These are phyloP conservation scores for Macroteleia sp. DNA, from an alignment of 2,888 invertebrate genomes.

Conservation along the genomic window DNA sequence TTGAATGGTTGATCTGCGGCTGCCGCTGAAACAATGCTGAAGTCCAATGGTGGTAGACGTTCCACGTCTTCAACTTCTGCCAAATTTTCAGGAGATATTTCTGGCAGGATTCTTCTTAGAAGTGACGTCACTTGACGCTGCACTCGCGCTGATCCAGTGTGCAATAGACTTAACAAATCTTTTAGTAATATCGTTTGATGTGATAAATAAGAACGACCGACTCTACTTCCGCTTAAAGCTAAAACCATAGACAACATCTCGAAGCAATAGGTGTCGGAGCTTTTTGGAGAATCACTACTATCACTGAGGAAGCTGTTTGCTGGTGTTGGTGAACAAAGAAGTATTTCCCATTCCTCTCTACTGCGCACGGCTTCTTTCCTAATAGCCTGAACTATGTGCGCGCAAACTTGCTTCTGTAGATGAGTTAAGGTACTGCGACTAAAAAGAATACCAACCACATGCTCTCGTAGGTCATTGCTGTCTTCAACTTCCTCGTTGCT, in stretches of 20 bases:
- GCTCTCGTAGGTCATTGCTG: conserved; percentile 93
- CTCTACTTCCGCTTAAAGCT: conserved; percentile 95
- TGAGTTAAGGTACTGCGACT: conserved; percentile 96
- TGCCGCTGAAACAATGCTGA: conserved; percentile 88
- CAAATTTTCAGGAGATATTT: conserved; percentile 93
- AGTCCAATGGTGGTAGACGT: conserved; percentile 89
- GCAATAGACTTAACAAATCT: conserved; percentile 93
- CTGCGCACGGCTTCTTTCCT: conserved; percentile 93
- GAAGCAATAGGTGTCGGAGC: conserved; percentile 96
- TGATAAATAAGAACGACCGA: conserved; percentile 95
- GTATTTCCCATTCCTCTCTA: conserved; percentile 95
- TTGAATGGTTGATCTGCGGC: conserved; percentile 85
- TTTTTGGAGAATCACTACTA: conserved; percentile 85
- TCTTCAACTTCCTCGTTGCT: conserved; percentile 82
- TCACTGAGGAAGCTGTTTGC: conserved; percentile 81
- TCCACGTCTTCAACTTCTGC: conserved; percentile 90
- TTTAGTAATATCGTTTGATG: conserved; percentile 93
- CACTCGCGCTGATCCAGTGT: conserved; percentile 97
- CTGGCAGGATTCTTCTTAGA: conserved; percentile 93
- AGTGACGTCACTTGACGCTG: conserved; percentile 96
- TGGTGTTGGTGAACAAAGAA: conserved; percentile 85
- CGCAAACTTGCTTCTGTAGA: conserved; percentile 93
- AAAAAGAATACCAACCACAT: conserved; percentile 98
- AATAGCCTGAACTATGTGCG: conserved; percentile 95
- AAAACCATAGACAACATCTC: conserved; percentile 98